Percentiles rank a stretch among this genome's conserved stretches.
These are phyloP conservation scores for Hippolais icterina DNA, from an alignment of 2,113 vertebrate genomes.

Conservation along the genomic window DNA sequence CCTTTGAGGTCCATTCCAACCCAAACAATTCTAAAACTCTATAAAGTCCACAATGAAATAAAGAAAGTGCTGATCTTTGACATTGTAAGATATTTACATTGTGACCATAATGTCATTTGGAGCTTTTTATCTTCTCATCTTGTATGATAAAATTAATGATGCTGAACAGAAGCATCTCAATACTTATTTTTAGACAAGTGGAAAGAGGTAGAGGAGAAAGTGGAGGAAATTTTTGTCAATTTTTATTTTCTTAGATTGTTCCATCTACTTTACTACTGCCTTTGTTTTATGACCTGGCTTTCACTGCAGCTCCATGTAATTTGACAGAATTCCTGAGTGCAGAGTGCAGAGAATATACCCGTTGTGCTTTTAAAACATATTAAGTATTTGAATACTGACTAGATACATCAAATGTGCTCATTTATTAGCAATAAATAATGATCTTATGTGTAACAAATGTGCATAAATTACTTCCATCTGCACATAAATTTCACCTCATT, in stretches of 20 bases:
- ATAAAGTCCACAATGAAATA: not conserved
- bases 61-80: not conserved
- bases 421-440: slow-evolving; percentile 62
- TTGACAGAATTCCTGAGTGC: not conserved
- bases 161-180: not conserved
- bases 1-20: not conserved
- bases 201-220: not conserved
- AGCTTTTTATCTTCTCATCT: not conserved
- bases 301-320: not conserved
- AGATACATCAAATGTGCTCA: slow-evolving; percentile 34
- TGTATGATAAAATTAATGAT: not conserved
- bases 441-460: slow-evolving; percentile 25
- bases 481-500: not conserved
- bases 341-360: not conserved
- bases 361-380: slow-evolving; percentile 13
- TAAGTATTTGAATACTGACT: slow-evolving; percentile 29
- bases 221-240: not conserved
- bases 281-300: not conserved
- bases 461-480: slow-evolving; percentile 38
- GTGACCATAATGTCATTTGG: not conserved
- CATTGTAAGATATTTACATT: not conserved
- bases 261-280: not conserved
- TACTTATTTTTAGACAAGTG: not conserved
- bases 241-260: not conserved
- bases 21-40: not conserved